Conservation (phyloP, 1,140 invertebrate genomes). For the Neodiprion virginianus region DNA sequence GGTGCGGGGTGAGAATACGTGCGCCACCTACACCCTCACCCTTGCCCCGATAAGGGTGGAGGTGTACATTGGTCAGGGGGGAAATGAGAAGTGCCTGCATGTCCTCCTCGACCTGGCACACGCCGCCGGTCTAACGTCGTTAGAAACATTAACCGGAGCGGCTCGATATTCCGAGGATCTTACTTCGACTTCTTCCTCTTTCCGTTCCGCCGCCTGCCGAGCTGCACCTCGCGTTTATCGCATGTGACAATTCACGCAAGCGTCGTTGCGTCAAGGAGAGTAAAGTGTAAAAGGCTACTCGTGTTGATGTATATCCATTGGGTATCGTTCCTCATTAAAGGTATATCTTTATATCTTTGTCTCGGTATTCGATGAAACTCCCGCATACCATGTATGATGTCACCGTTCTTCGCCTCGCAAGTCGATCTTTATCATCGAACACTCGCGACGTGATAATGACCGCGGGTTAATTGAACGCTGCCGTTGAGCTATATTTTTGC, state of each 20-base stretch:
- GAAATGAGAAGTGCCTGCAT: constrained; percentile 15
- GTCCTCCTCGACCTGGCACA: background rate
- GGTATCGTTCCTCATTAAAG: too few species aligned
- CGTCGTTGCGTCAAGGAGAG: background rate
- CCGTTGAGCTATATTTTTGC: too few species aligned
- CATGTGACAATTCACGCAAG: constrained; percentile 23
- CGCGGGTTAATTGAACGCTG: too few species aligned
- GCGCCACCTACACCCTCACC: constrained; percentile 59
- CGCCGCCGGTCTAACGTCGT: constrained; percentile 55
- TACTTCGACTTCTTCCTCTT: constrained; percentile 33
- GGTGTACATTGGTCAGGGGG: constrained; percentile 21
- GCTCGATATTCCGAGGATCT: constrained; percentile 59
- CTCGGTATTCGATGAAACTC: too few species aligned
- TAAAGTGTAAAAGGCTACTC: too few species aligned
- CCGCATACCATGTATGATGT: too few species aligned
- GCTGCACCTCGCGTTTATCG: constrained; percentile 18
- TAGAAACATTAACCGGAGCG: constrained; percentile 61
- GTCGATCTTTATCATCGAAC: too few species aligned
- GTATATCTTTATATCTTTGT: too few species aligned
- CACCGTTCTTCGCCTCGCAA: too few species aligned
- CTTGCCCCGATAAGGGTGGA: constrained; percentile 27
- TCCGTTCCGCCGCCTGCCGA: constrained; percentile 19
- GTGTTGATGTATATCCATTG: too few species aligned
- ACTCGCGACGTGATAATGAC: too few species aligned
- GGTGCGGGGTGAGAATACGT: constrained; percentile 45